A percentile compares a stretch with the other conserved stretches of the same genome.
These are phyloP conservation scores for Orthonyx spaldingii DNA, from an alignment of 2,113 vertebrate species.

Conservation along the genomic window DNA sequence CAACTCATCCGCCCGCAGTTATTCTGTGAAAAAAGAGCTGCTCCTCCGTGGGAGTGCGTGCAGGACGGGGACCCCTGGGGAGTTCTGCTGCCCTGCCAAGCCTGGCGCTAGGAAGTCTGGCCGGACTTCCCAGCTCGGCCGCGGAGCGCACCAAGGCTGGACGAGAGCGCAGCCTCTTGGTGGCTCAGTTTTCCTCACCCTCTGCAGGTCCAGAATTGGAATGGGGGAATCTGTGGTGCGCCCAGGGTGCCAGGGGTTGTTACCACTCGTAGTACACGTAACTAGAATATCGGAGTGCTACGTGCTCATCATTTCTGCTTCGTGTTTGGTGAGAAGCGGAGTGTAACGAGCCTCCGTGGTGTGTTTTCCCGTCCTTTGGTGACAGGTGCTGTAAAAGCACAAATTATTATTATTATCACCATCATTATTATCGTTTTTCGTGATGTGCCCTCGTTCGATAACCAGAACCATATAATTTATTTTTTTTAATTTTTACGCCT, in stretches of 20 bases:
- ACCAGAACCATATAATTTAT: rapidly evolving
- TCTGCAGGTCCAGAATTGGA: background rate
- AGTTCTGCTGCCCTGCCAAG: background rate
- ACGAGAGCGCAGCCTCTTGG: background rate
- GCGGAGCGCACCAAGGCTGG: background rate
- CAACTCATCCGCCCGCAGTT: background rate
- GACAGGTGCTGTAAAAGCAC: background rate
- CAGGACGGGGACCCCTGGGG: background rate
- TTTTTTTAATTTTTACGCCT: background rate
- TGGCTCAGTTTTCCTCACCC: background rate
- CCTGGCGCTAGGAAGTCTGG: background rate
- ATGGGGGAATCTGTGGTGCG: rapidly evolving
- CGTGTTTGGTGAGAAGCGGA: background rate
- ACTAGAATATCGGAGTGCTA: rapidly evolving
- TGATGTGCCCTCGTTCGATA: rapidly evolving
- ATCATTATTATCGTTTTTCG: background rate
- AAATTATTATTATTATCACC: no score
- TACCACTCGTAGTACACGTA: rapidly evolving
- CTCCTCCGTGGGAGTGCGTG: background rate
- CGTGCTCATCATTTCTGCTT: background rate
- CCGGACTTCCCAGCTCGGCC: background rate
- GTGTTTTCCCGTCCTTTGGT: background rate
- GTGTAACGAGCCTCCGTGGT: rapidly evolving
- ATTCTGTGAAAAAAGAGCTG: background rate
- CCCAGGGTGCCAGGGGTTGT: background rate